Evolutionary conservation across 2,113 vertebrate species (phyloP).

Genomic region (Rhombomys opimus): DNA sequence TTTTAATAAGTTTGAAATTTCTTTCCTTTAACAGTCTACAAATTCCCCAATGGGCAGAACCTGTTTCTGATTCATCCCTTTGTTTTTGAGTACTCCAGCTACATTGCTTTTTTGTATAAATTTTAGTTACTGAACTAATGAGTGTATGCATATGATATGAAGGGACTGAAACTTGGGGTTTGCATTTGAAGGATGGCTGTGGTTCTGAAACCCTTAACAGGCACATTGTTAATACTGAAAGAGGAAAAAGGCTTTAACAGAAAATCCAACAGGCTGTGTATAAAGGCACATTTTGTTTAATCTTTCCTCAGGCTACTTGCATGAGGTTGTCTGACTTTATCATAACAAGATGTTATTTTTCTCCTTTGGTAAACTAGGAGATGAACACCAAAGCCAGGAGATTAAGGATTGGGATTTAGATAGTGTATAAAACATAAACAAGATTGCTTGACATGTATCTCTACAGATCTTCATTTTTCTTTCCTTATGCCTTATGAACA

Average conservation of each 20-base stretch:
- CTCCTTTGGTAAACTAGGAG: neutral
- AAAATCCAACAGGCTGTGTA: neutral
- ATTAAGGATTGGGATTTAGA: neutral
- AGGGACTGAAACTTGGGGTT: neutral
- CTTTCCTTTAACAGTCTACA: neutral
- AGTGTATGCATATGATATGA: neutral
- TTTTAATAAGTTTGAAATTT: neutral
- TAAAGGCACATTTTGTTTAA: neutral
- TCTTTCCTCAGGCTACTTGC: rapidly evolving
- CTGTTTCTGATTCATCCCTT: neutral
- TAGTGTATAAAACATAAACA: neutral
- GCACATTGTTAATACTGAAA: neutral
- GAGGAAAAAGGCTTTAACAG: neutral
- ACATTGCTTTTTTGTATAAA: neutral
- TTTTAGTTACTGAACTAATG: neutral
- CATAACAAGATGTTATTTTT: neutral
- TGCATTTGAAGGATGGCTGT: neutral
- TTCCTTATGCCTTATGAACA: neutral
- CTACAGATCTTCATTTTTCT: neutral
- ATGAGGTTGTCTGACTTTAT: neutral
- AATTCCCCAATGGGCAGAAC: neutral
- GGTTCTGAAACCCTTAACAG: neutral
- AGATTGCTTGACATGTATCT: neutral
- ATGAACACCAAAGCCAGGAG: neutral
- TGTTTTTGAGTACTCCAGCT: neutral